Percentiles rank a stretch among this genome's conserved stretches.
Conservation (phyloP, 2,113 vertebrate species). For the Cephalopholis sonnerati region DNA sequence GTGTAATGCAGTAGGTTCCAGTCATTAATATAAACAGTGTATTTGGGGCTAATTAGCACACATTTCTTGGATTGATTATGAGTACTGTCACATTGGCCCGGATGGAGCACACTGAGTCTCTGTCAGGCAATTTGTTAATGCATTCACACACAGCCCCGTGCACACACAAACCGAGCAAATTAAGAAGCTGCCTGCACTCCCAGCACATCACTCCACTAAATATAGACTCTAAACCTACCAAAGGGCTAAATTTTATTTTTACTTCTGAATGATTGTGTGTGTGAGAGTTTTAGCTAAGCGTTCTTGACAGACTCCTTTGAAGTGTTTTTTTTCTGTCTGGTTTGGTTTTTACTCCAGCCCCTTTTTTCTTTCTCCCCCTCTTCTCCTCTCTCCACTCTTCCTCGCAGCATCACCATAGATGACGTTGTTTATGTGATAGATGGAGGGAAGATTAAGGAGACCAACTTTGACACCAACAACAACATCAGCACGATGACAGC, state of each 20-base stretch:
- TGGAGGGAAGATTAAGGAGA: slow-evolving; percentile 98
- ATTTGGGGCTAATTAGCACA: slow-evolving; percentile 62
- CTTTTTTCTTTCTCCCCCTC: background rate
- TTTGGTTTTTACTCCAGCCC: slow-evolving; percentile 4
- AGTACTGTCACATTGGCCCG: slow-evolving; percentile 40
- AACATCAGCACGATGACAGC: slow-evolving; percentile 98
- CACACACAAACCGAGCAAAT: slow-evolving; percentile 44
- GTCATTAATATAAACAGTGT: slow-evolving; percentile 13
- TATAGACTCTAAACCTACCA: slow-evolving; percentile 52
- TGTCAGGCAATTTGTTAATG: slow-evolving; percentile 63
- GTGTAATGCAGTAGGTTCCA: background rate
- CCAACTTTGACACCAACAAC: slow-evolving; percentile 97
- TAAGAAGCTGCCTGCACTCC: slow-evolving; percentile 43
- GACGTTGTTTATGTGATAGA: slow-evolving; percentile 98
- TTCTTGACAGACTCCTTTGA: slow-evolving; percentile 56
- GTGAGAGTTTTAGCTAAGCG: slow-evolving; percentile 1
- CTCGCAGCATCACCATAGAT: slow-evolving; percentile 95
- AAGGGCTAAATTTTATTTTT: slow-evolving; percentile 54
- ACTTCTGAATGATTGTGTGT: slow-evolving; percentile 28
- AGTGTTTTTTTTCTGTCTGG: slow-evolving; percentile 25
- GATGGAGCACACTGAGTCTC: slow-evolving; percentile 21
- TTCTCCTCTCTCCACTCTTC: slow-evolving; percentile 16
- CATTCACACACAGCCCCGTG: slow-evolving; percentile 19
- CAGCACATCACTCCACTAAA: slow-evolving; percentile 51
- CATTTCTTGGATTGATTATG: slow-evolving; percentile 47